Evolutionary conservation across 2,888 invertebrate genomes (phyloP).

Genomic region (Drosophila affinis): DNA sequence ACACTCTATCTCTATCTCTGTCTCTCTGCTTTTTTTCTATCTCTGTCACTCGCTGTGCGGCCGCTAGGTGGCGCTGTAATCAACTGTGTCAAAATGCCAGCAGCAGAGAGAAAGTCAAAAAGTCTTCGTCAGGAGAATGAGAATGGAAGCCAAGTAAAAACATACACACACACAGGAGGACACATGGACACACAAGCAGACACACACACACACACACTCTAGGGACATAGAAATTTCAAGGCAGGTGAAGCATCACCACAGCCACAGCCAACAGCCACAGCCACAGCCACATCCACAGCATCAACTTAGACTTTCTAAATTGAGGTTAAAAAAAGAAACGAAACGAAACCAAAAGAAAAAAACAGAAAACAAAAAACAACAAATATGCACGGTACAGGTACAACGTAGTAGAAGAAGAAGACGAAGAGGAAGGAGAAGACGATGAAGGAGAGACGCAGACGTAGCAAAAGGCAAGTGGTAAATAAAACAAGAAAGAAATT

Average conservation of each 20-base stretch:
- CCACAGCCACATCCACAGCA: conserved; percentile 50
- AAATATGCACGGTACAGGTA: not conserved
- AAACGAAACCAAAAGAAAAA: conserved; percentile 44
- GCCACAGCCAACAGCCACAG: conserved; percentile 26
- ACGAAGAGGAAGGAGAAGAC: not conserved
- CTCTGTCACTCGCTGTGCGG: conserved; percentile 37
- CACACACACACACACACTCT: conserved; percentile 27
- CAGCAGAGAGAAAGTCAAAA: conserved; percentile 73
- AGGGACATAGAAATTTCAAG: conserved; percentile 56
- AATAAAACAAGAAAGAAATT: not conserved
- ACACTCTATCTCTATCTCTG: conserved; percentile 9
- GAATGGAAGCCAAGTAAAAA: conserved; percentile 60
- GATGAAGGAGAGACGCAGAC: not conserved
- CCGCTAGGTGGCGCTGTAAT: conserved; percentile 77
- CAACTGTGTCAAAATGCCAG: conserved; percentile 77
- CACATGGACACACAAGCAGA: conserved; percentile 9
- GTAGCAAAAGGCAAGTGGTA: not conserved
- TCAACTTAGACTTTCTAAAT: conserved; percentile 67
- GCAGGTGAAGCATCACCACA: conserved; percentile 59
- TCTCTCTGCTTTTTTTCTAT: not conserved
- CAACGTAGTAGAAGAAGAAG: not conserved
- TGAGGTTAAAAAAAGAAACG: conserved; percentile 71
- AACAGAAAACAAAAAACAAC: conserved; percentile 25
- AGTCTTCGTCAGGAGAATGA: conserved; percentile 52
- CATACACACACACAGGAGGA: conserved; percentile 29